Conservation (phyloP, 2,113 vertebrate genomes). For the Oenanthe melanoleuca region DNA sequence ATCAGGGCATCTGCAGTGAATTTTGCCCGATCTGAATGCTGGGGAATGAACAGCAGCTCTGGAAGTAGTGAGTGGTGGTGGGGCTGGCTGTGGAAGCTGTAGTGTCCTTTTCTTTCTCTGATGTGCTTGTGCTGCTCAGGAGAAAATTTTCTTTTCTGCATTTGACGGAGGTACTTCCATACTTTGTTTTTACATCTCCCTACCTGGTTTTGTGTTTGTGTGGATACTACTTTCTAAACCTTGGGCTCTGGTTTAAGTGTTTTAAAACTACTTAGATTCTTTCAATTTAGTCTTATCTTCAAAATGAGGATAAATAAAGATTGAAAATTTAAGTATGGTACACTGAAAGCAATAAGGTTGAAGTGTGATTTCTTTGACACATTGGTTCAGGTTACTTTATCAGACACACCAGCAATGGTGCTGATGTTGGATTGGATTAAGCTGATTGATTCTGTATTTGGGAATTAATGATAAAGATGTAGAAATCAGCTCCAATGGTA, state of each 20-base stretch:
- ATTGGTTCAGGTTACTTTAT: not conserved
- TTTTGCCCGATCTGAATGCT: fast-evolving
- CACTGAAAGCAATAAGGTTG: not conserved
- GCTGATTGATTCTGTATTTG: not conserved
- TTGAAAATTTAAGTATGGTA: not conserved
- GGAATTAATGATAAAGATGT: not conserved
- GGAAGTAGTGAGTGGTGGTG: not conserved
- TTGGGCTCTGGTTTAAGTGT: not conserved
- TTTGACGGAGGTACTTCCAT: not conserved
- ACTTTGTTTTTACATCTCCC: not conserved
- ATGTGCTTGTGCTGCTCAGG: not conserved
- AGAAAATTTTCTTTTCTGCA: not conserved
- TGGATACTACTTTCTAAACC: not conserved
- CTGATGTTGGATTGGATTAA: not conserved
- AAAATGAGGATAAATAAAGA: not conserved
- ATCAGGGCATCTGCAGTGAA: not conserved
- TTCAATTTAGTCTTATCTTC: not conserved
- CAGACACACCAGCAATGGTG: not conserved
- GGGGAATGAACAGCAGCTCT: not conserved
- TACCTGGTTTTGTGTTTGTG: not conserved
- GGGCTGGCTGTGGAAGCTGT: not conserved
- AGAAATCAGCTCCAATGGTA: not conserved
- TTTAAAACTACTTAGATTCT: not conserved
- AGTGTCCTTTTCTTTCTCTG: not conserved
- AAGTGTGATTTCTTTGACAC: fast-evolving